phyloP scores from a whole-genome alignment of 2,797 vertebrate species.

The Fringilla coelebs region DNA sequence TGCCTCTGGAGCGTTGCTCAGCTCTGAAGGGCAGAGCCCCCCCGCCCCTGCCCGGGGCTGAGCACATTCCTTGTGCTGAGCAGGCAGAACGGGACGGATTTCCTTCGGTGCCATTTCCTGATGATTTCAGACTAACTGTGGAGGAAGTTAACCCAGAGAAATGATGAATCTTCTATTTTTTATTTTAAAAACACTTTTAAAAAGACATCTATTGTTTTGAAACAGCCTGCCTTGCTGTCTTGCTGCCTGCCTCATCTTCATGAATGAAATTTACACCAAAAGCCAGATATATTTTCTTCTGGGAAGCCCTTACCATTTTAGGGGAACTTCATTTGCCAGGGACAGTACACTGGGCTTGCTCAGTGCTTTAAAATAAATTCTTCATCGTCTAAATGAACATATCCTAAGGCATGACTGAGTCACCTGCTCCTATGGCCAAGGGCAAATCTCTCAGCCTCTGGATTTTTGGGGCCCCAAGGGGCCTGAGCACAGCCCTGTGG shows the following conservation, averaged over 20 bases:
- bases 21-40: background rate
- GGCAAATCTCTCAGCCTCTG: background rate
- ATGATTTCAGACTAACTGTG: constrained; percentile 39
- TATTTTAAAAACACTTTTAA: background rate
- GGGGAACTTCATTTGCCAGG: background rate
- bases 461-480: background rate
- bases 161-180: constrained; percentile 29
- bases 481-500: background rate
- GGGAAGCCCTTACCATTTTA: background rate
- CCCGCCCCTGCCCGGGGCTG: fast-evolving
- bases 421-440: background rate
- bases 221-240: background rate
- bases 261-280: background rate
- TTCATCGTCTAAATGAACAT: background rate
- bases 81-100: constrained; percentile 37
- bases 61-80: constrained; percentile 19
- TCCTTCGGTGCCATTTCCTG: constrained; percentile 49
- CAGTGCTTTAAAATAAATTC: background rate
- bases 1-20: background rate
- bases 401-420: background rate
- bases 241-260: background rate
- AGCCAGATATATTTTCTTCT: background rate
- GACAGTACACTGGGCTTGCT: background rate
- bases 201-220: background rate
- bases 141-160: constrained; percentile 44